These are phyloP conservation scores for Tyrophagus putrescentiae DNA, from an alignment of 1,140 invertebrate species.

Conservation along the genomic window DNA sequence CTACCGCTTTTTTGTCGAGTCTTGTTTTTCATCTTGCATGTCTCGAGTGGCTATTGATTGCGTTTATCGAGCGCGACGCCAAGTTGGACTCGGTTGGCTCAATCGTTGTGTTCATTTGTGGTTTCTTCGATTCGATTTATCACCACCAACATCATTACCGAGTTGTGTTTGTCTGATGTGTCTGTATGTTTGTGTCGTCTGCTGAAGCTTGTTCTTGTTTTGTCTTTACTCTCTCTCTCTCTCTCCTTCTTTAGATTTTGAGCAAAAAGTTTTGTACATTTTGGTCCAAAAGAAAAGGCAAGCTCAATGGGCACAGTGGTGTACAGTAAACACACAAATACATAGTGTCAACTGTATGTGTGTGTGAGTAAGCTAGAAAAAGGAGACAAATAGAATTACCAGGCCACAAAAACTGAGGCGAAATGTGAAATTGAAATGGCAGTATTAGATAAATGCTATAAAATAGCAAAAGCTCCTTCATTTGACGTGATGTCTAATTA, in stretches of 20 bases:
- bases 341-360: too few species aligned
- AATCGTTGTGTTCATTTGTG: constrained; percentile 10
- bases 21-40: too few species aligned
- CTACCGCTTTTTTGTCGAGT: too few species aligned
- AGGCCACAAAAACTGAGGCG: not conserved
- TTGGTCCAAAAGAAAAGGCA: too few species aligned
- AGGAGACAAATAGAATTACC: constrained; percentile 1
- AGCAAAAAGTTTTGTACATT: too few species aligned
- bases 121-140: constrained; percentile 9
- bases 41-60: constrained; percentile 10
- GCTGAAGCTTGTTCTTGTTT: not conserved
- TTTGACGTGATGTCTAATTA: constrained; percentile 6
- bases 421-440: constrained; percentile 9
- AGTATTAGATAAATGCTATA: not conserved
- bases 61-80: constrained; percentile 2
- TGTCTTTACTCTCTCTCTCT: not conserved
- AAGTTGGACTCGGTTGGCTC: not conserved
- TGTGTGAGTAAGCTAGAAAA: not conserved
- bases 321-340: not conserved
- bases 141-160: constrained; percentile 10
- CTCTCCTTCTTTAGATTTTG: not conserved
- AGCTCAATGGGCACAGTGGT: not conserved
- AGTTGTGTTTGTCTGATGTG: not conserved
- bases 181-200: not conserved
- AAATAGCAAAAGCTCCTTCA: not conserved